Evolutionary conservation across 2,888 invertebrate species (phyloP).

Genomic region (Netelia fuscicornis): DNA sequence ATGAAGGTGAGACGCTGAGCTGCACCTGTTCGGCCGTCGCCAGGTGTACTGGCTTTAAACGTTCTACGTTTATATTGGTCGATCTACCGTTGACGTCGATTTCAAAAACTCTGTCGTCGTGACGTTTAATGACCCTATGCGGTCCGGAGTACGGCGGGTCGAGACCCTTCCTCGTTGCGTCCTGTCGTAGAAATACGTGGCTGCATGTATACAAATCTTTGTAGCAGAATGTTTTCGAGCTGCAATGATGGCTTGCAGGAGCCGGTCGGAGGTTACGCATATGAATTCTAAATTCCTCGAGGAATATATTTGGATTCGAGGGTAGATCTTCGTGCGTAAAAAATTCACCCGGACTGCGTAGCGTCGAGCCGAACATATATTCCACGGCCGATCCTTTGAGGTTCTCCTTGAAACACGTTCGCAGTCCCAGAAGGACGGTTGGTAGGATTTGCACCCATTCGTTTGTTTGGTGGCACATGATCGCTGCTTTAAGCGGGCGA

Average conservation of each 20-base stretch:
- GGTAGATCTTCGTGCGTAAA: conserved; percentile 52
- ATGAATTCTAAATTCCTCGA: conserved; percentile 44
- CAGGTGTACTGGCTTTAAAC: conserved; percentile 13
- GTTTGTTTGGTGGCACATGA: conserved; percentile 48
- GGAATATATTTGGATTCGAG: conserved; percentile 39
- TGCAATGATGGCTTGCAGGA: conserved; percentile 41
- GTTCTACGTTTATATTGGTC: conserved; percentile 5
- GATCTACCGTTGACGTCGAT: neutral
- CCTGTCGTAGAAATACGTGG: conserved; percentile 17
- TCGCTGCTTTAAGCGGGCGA: no score
- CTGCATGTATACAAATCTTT: conserved; percentile 9
- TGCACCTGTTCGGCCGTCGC: neutral
- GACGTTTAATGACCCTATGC: conserved; percentile 18
- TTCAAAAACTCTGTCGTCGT: conserved; percentile 33
- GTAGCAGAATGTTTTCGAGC: conserved; percentile 23
- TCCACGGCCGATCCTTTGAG: conserved; percentile 14
- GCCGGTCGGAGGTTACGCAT: conserved; percentile 39
- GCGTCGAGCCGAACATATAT: conserved; percentile 23
- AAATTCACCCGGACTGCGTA: conserved; percentile 43
- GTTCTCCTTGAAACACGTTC: neutral
- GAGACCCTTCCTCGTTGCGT: conserved; percentile 20
- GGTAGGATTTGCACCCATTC: neutral
- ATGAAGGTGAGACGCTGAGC: neutral
- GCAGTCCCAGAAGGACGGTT: neutral
- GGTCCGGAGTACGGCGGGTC: conserved; percentile 48